Conservation (phyloP, 2,888 invertebrate genomes). For the Troides helena region DNA sequence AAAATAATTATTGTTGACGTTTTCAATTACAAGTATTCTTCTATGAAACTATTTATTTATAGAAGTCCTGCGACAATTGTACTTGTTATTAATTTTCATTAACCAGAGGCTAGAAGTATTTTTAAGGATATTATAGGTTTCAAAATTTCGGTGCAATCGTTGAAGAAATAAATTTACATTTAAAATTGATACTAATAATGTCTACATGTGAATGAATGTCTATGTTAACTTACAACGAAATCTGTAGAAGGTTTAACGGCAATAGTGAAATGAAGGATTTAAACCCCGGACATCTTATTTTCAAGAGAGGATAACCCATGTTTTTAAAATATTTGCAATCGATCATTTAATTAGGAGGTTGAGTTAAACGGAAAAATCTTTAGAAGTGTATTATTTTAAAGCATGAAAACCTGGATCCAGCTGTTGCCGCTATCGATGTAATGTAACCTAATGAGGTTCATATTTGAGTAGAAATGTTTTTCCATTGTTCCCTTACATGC, state of each 20-base stretch:
- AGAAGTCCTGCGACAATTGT: neutral
- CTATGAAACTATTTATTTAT: neutral
- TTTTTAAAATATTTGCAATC: neutral
- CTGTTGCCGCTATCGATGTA: neutral
- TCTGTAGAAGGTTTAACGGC: neutral
- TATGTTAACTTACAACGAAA: neutral
- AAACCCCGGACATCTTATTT: no score
- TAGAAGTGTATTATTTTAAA: neutral
- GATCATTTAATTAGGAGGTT: neutral
- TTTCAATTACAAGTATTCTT: neutral
- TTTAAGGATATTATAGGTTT: neutral
- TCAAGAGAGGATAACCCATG: no score
- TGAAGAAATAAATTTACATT: neutral
- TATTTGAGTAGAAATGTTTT: slow-evolving; percentile 29
- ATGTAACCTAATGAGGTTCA: slow-evolving; percentile 28
- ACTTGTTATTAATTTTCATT: neutral
- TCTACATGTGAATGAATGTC: no score
- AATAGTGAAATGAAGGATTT: no score
- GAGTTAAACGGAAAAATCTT: neutral
- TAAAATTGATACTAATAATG: neutral
- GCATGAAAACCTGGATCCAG: neutral
- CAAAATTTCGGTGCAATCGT: neutral
- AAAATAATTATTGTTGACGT: no score
- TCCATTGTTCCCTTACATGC: slow-evolving; percentile 41
- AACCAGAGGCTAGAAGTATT: neutral